Conservation (phyloP, 2,888 invertebrate species). For the Unio pictorum region DNA sequence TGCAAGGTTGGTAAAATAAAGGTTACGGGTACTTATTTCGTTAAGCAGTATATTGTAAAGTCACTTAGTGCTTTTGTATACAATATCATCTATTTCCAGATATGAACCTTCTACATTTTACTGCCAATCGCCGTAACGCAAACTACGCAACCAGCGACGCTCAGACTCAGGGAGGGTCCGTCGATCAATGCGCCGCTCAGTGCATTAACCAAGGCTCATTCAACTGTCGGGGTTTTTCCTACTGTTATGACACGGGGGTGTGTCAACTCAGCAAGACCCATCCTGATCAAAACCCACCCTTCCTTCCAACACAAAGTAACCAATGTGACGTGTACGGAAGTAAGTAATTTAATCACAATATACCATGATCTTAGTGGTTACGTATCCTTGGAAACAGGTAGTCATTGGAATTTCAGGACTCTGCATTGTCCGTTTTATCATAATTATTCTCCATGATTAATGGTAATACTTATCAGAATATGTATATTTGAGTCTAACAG, state of each 20-base stretch:
- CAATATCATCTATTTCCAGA: conserved; percentile 13
- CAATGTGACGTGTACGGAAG: conserved; percentile 41
- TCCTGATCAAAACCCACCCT: conserved; percentile 17
- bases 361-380: too few species aligned
- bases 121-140: conserved; percentile 17
- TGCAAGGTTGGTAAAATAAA: too few species aligned
- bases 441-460: too few species aligned
- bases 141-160: conserved; percentile 14
- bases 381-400: too few species aligned
- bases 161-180: conserved; percentile 29
- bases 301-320: conserved; percentile 7
- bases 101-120: conserved; percentile 31
- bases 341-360: conserved; percentile 16
- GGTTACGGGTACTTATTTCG: too few species aligned
- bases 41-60: too few species aligned
- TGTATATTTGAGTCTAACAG: too few species aligned
- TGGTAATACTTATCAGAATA: too few species aligned
- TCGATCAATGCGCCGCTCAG: conserved; percentile 51
- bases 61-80: conserved; percentile 1
- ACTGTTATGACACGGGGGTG: conserved; percentile 33
- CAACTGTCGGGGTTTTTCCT: conserved; percentile 47
- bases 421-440: too few species aligned
- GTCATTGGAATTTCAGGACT: too few species aligned
- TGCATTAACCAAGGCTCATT: conserved; percentile 34
- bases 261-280: conserved; percentile 32